Conservation (phyloP, 2,113 vertebrate genomes). For the Gallinago jamesoni region DNA sequence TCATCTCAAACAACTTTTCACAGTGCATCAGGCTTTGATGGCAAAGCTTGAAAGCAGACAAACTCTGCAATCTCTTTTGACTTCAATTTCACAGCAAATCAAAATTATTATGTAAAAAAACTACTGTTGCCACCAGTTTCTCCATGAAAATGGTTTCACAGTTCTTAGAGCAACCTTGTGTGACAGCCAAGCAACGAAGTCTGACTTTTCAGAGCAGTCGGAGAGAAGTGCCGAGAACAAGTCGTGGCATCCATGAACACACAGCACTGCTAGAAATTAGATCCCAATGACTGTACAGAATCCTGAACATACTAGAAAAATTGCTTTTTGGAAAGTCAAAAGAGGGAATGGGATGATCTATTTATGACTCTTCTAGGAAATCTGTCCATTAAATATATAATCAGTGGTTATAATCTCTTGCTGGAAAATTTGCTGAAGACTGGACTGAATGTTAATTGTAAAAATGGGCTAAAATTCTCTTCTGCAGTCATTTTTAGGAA, state of each 20-base stretch:
- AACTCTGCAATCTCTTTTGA: not conserved
- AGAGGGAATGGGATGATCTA: not conserved
- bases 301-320: not conserved
- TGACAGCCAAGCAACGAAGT: not conserved
- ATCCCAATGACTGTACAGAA: not conserved
- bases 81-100: not conserved
- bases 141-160: not conserved
- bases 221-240: not conserved
- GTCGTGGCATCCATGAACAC: rapidly evolving
- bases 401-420: not conserved
- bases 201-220: not conserved
- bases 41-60: not conserved
- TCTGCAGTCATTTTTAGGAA: not conserved
- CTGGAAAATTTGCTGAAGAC: not conserved
- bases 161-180: not conserved
- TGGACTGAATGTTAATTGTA: not conserved
- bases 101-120: not conserved
- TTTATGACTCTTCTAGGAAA: not conserved
- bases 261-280: not conserved
- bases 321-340: not conserved
- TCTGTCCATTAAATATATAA: not conserved
- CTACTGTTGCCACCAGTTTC: not conserved
- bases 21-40: not conserved
- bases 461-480: not conserved
- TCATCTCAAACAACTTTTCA: not conserved